Base-by-base conservation (phyloP, 2,113 vertebrate genomes). In the Xenotilapia flavipinnis region DNA sequence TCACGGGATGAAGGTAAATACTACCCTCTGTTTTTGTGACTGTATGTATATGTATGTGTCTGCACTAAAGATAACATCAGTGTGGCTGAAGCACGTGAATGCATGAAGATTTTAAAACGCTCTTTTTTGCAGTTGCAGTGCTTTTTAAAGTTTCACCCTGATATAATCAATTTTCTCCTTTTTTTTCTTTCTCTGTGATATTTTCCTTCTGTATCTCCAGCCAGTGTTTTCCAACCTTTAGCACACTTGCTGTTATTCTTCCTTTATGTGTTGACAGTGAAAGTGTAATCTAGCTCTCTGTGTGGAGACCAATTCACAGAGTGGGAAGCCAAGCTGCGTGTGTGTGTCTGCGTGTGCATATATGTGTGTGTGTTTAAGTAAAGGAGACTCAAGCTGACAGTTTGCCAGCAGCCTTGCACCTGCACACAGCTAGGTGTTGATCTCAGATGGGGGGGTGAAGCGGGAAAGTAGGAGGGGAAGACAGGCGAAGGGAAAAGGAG, bases 391-490 rank as follows among this genome's bases (percentile, higher is more conserved):
- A 88, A 93, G 84, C 92, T 93, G 95, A 94, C 95, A 95, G 91
- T 84, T 92, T 92, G 93, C 95, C 94, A 94, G 92, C 93, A 95
- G 95, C 93, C 86, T 93, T 90, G 92, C 94, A 96, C 95, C 94
- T 96, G 95, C 94, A 96, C 94, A 91, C 91, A 89, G 91, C 87
- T 87, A 92, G 93, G 92, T 94, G 94, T 94, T 94, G 91, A 91
- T 91, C 89, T 88, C 83, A 83, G 90, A 94, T 79, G 33, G 53
- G 55, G 38, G 38, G 81, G 62, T 47, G 85, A 81, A 17, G 82
- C 17, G 21, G 51, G 79, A 65, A 65, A 28, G 86, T n/a, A 56
- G 55, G 84, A 31, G 53, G 73, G 88, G 81, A 79, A 55, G 87
- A 54, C 81, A 87, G 68, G 88, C 82, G 12, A 81, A 68, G 70